phyloP scores from a whole-genome alignment of 2,113 vertebrate genomes.

The Peromyscus maniculatus region DNA sequence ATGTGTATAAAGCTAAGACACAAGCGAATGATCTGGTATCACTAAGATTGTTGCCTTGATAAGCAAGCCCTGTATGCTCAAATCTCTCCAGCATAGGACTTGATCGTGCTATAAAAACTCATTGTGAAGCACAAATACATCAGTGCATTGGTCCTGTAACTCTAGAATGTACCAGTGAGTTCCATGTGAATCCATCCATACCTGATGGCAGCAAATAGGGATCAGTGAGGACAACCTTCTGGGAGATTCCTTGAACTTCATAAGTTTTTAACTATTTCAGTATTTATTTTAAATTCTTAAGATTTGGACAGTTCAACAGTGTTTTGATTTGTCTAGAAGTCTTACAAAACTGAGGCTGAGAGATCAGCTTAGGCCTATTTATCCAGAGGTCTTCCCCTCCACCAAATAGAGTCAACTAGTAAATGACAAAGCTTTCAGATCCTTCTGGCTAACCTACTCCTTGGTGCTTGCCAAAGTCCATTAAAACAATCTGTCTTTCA shows the following conservation, averaged over 20 bases:
- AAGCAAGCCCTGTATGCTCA: background rate
- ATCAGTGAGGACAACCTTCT: background rate
- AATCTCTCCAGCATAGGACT: background rate
- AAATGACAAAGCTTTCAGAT: background rate
- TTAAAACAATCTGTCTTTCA: constrained; percentile 6
- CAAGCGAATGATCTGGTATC: background rate
- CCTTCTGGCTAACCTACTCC: background rate
- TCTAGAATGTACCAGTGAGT: background rate
- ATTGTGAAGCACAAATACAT: background rate
- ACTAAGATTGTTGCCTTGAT: background rate
- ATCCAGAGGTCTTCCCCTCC: rapidly evolving
- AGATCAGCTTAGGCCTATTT: constrained; percentile 1
- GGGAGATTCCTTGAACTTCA: background rate
- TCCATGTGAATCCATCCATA: background rate
- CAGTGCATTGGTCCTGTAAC: background rate
- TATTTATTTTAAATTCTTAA: background rate
- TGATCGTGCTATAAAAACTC: background rate
- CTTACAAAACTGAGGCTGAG: constrained; percentile 32
- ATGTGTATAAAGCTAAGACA: background rate
- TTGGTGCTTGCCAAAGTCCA: constrained; percentile 25
- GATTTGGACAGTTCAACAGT: constrained; percentile 25
- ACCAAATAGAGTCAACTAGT: background rate
- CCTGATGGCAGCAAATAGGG: background rate
- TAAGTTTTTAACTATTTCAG: background rate
- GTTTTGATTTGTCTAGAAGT: constrained; percentile 30